Base-by-base conservation (phyloP, 2,113 vertebrate species). In the Grantiella picta region DNA sequence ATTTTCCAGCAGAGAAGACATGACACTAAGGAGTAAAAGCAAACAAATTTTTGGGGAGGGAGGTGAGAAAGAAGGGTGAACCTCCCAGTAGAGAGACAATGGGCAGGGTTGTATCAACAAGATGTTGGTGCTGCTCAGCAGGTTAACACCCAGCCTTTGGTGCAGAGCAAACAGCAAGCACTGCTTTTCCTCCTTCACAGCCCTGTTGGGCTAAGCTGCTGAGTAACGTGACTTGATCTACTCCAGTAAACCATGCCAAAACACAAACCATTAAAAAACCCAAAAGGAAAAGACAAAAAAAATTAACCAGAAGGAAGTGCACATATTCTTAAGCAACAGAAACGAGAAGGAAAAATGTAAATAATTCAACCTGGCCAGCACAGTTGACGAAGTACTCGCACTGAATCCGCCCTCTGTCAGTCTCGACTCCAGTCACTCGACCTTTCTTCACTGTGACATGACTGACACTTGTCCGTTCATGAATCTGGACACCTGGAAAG, bases 361-460 rank as follows among this genome's bases (percentile, higher is more conserved):
- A 35, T 75, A 78, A 89, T 21, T 96, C 93, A 85, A 99, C 99
- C 99, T 99, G 99, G 96, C 99, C 99, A 82, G 99, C 99, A 97
- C 99, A 99, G 98, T 99, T 99, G 86, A 99, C 98, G 3, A 99
- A 99, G 97, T 98, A 99, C 65, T 99, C 98, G 96, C 99, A 99
- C 13, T 98, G 97, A 14, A 99, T 99, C 76, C 97, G 92, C n/a
- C 99, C 99, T 73, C 98, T 98, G 95, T 99, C 99, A 0, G 99
- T 99, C 96, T 99, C 98, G 2, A 99, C 99, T 1, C 98, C 99
- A 5, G 95, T 98, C 73, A 99, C 99, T 3, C 95, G 98, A 65
- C 99, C 99, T 63, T 98, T 99, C 92, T 99, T 98, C 45, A 99
- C 96, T 29, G 98, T 82, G 36, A 99, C 98, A 4, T 99, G 99